Base-by-base conservation (phyloP, 2,797 vertebrate genomes). In the Halcyon chelicuti region DNA sequence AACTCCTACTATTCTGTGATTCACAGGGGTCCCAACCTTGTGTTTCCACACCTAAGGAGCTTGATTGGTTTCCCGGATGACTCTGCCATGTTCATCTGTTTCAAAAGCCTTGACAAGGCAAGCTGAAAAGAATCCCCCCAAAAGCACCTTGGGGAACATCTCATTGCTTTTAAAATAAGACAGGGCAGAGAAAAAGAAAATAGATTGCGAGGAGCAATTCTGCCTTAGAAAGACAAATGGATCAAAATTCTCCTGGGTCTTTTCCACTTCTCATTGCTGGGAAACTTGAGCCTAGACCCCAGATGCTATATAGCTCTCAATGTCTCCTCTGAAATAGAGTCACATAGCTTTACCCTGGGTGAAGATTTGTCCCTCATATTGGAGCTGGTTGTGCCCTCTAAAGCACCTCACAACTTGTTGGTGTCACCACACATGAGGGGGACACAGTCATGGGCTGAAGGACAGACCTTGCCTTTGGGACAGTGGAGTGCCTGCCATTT, bases 31-130 rank as follows among this genome's bases (percentile, higher is more conserved):
- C 71, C 70, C 4, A 2, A 16, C 65, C 29, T 82, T 15, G n/a
- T 66, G 54, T 66, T 90, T 95, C 76, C 73, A 75, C 39, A 61
- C 37, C 68, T 28, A 49, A 88, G 42, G 57, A 83, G 21, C 55
- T 78, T 73, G 37, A 70, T 44, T 82, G 47, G 52, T 93, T 95
- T 96, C 63, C 80, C 7, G 26, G 66, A 22, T 74, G 63, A 25
- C 42, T 79, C 42, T 1, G 4, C 16, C 1, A 1, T 26, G 42
- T 46, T 68, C 62, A 61, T 90, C 57, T 63, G 40, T 94, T 81
- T 82, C 74, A 79, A 92, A 94, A 87, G 39, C 67, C 65, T 81
- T 77, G 85, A 78, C 54, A 66, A 86, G 62, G 65, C 31, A 75
- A 86, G 23, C 39, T 93, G 80, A 74, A 85, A 93, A 94, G 33